Conservation (phyloP, 2,797 vertebrate genomes). For the Crocodylus rhombifer region DNA sequence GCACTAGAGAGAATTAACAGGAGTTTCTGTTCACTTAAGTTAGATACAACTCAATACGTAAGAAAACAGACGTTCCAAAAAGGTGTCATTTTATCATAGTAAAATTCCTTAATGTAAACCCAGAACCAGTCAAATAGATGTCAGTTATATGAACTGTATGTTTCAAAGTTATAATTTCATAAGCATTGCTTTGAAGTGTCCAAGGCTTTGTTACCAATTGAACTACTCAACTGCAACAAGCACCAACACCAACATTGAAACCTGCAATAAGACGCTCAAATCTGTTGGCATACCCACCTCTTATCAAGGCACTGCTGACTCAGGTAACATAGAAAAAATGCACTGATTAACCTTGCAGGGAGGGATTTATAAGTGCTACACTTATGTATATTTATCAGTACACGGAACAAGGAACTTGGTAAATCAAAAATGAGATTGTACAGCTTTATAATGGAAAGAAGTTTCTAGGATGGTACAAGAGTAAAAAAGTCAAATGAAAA, state of each 20-base stretch:
- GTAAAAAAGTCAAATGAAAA: not conserved
- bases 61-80: not conserved
- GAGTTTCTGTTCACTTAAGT: not conserved
- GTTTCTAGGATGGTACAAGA: not conserved
- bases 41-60: not conserved
- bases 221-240: no score
- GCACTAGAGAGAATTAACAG: not conserved
- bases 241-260: no score
- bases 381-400: not conserved
- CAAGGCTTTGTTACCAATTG: not conserved
- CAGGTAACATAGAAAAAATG: not conserved
- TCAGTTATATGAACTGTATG: constrained; percentile 1
- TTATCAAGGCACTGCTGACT: not conserved
- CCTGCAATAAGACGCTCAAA: not conserved
- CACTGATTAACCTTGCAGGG: not conserved
- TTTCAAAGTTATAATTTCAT: constrained; percentile 29
- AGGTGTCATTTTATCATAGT: not conserved
- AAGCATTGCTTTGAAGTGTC: constrained; percentile 3
- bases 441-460: not conserved
- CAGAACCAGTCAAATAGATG: not conserved
- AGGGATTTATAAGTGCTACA: not conserved
- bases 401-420: not conserved
- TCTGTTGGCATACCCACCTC: not conserved
- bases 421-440: not conserved
- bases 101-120: not conserved